Evolutionary conservation across 2,113 vertebrate species (phyloP).

Genomic region (Trichomycterus rosablanca): DNA sequence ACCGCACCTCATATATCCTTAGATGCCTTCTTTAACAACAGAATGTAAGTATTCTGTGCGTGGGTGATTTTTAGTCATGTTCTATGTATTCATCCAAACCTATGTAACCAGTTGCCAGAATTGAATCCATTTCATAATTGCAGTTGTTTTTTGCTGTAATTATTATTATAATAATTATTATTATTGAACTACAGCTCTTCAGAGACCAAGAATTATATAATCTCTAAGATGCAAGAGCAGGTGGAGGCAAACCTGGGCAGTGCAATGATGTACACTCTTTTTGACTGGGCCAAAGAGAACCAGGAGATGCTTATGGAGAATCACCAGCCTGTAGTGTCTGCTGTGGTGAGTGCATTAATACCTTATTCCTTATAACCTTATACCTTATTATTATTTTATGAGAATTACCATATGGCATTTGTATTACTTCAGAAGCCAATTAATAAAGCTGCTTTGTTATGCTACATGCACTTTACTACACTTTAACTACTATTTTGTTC

Average conservation of each 20-base stretch:
- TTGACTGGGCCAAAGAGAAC: constrained; percentile 96
- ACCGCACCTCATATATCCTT: constrained; percentile 83
- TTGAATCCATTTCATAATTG: too few species aligned
- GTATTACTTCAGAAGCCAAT: too few species aligned
- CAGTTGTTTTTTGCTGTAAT: too few species aligned
- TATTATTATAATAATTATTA: background rate
- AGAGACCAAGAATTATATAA: constrained; percentile 78
- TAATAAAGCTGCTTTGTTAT: too few species aligned
- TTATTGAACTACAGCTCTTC: constrained; percentile 63
- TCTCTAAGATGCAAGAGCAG: constrained; percentile 82
- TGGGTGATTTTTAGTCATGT: background rate
- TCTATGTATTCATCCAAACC: background rate
- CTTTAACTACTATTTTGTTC: background rate
- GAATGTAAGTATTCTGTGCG: constrained; percentile 72
- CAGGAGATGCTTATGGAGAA: constrained; percentile 90
- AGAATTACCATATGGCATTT: too few species aligned
- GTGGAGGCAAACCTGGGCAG: constrained; percentile 87
- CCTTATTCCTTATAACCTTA: background rate
- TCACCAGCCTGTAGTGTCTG: constrained; percentile 71
- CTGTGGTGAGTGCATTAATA: constrained; percentile 64
- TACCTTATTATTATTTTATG: too few species aligned
- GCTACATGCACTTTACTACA: background rate
- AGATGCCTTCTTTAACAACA: constrained; percentile 95
- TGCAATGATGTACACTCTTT: constrained; percentile 94
- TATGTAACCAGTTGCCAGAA: background rate